Conservation (phyloP, 1,140 invertebrate genomes). For the Pogonus chalceus region DNA sequence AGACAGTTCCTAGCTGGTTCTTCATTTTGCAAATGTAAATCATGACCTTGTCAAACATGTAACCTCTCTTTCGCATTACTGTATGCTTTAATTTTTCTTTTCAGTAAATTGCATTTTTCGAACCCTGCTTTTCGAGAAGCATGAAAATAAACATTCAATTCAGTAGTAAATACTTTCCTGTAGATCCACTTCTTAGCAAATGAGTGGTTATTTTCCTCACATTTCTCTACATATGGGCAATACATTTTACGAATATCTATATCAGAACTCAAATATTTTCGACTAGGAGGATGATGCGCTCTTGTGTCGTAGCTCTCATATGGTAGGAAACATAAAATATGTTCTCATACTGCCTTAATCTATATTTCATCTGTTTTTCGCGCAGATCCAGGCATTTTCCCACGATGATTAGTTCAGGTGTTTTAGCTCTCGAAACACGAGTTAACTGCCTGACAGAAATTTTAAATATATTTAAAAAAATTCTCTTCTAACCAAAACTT, state of each 20-base stretch:
- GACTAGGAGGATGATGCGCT: conserved; percentile 11
- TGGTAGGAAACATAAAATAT: conserved; percentile 16
- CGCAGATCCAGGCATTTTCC: conserved; percentile 13
- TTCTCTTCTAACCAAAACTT: too few species aligned
- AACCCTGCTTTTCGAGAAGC: conserved; percentile 16
- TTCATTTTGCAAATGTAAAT: conserved; percentile 12
- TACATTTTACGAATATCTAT: conserved; percentile 14
- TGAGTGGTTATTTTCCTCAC: conserved; percentile 14
- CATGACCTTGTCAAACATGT: conserved; percentile 8
- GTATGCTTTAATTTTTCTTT: conserved; percentile 15
- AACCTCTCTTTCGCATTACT: conserved; percentile 16
- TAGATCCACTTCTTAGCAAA: conserved; percentile 18
- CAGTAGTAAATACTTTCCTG: conserved; percentile 16
- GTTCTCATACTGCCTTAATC: conserved; percentile 13
- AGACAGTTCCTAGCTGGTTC: conserved; percentile 12
- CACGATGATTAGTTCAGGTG: conserved; percentile 10
- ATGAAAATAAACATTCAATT: conserved; percentile 19
- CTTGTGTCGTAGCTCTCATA: too few species aligned
- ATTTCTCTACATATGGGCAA: conserved; percentile 14
- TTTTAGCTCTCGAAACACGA: too few species aligned
- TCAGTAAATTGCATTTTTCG: conserved; percentile 17
- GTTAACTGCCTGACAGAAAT: too few species aligned
- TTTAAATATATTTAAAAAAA: too few species aligned
- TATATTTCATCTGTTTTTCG: conserved; percentile 15
- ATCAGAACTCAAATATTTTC: conserved; percentile 15